These are phyloP conservation scores for Acrossocheilus fasciatus DNA, from an alignment of 2,797 vertebrate genomes.

Conservation along the genomic window DNA sequence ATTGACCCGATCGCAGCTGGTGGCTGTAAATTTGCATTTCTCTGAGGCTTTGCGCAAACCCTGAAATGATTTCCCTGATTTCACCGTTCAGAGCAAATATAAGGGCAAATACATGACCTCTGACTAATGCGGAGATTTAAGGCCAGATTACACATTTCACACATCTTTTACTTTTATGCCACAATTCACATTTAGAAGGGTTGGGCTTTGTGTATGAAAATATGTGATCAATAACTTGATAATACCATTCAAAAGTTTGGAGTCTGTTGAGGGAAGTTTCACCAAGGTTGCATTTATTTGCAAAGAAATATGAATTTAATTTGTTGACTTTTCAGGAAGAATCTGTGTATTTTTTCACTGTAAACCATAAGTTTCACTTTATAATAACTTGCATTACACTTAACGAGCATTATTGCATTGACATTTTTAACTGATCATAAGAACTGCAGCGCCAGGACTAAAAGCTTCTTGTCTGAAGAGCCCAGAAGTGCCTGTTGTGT, in stretches of 20 bases:
- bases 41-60: background rate
- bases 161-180: background rate
- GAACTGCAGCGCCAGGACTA: background rate
- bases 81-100: background rate
- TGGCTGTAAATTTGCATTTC: background rate
- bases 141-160: background rate
- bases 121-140: background rate
- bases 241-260: background rate
- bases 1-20: background rate
- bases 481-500: background rate
- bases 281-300: background rate
- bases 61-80: conserved; percentile 4
- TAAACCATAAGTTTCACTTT: background rate
- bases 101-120: background rate
- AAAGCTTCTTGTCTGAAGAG: conserved; percentile 1
- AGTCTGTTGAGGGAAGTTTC: background rate
- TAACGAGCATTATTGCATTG: background rate
- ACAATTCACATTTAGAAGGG: background rate
- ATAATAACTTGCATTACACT: background rate
- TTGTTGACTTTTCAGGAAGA: background rate
- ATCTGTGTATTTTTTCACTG: background rate
- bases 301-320: background rate
- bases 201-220: background rate
- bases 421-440: background rate
- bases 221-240: background rate